These are phyloP conservation scores for Madoqua kirkii DNA, from an alignment of 2,113 vertebrate species.

Conservation along the genomic window DNA sequence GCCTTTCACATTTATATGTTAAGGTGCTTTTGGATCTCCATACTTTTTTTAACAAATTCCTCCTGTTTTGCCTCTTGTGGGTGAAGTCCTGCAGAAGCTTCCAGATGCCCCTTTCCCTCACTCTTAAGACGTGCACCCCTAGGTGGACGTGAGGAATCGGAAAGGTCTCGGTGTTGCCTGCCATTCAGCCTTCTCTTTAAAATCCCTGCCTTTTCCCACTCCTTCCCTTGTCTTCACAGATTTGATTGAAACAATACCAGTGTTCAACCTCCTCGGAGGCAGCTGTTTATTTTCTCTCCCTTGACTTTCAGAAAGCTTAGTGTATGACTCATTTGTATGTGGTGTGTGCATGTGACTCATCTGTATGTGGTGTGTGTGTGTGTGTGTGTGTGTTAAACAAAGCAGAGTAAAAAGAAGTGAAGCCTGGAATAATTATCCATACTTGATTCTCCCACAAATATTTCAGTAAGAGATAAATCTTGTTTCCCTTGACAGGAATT, in stretches of 20 bases:
- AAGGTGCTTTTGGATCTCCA: neutral
- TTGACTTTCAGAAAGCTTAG: constrained; percentile 13
- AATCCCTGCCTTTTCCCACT: neutral
- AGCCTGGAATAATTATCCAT: neutral
- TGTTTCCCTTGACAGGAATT: neutral
- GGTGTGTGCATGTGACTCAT: neutral
- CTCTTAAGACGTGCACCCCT: accelerated
- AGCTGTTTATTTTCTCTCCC: constrained; percentile 57
- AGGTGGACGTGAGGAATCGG: accelerated
- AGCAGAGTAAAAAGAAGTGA: neutral
- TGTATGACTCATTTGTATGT: neutral
- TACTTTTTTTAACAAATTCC: neutral
- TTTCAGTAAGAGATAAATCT: neutral
- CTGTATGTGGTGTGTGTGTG: neutral
- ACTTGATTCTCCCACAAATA: neutral
- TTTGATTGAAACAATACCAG: constrained; percentile 33
- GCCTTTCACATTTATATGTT: no score
- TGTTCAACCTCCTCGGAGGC: neutral
- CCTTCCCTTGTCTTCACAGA: neutral
- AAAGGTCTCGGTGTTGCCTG: neutral
- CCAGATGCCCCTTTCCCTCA: accelerated
- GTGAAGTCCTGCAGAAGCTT: accelerated
- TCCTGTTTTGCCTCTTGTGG: neutral
- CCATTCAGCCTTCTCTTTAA: neutral
- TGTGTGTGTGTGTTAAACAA: neutral